Conservation (phyloP, 2,797 vertebrate species). For the Phylloscopus collybita region DNA sequence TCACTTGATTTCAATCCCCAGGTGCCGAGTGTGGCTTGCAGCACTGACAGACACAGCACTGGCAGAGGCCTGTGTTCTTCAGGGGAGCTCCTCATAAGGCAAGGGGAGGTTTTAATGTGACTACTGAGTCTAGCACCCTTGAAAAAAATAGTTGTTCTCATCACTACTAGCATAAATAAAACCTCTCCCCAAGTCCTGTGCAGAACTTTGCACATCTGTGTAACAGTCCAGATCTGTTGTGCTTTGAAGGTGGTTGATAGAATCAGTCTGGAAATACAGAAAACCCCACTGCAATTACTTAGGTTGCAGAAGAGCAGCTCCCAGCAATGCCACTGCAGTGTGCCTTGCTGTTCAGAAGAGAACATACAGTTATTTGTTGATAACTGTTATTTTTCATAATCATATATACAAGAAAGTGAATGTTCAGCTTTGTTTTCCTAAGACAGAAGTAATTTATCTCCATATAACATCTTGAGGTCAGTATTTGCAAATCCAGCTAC, state of each 20-base stretch:
- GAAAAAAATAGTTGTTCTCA: not conserved
- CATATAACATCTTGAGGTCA: conserved; percentile 63
- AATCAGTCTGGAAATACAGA: not conserved
- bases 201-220: not conserved
- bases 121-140: not conserved
- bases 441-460: conserved; percentile 40
- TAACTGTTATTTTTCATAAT: not conserved
- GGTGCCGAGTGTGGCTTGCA: not conserved
- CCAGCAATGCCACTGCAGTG: not conserved
- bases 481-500: conserved; percentile 69
- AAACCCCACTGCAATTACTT: not conserved
- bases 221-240: not conserved
- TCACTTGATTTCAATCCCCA: not conserved
- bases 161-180: not conserved
- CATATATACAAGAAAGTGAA: not conserved
- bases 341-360: not conserved
- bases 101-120: not conserved
- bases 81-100: not conserved
- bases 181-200: not conserved
- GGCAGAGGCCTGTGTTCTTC: not conserved
- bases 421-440: conserved; percentile 6
- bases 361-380: not conserved
- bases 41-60: not conserved
- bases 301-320: not conserved
- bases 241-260: not conserved